phyloP scores from a whole-genome alignment of 2,888 invertebrate genomes.

The Lampropteryx suffumata region DNA sequence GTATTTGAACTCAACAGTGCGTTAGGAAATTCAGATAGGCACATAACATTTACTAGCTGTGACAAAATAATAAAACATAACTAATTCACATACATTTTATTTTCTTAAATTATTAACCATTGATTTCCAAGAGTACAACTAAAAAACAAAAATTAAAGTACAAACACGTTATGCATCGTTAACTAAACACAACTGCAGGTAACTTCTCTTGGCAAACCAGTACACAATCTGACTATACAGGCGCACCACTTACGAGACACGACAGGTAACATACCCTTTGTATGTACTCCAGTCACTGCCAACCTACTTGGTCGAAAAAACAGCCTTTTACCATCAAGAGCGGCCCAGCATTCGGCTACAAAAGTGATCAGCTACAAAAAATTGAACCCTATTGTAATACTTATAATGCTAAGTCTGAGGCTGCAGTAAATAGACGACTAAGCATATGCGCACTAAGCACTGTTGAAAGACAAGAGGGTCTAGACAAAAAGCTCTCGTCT shows the following conservation, averaged over 20 bases:
- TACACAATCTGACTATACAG: constrained; percentile 75
- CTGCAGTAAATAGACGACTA: constrained; percentile 15
- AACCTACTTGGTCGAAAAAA: constrained; percentile 72
- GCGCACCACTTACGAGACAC: constrained; percentile 77
- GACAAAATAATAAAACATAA: constrained; percentile 37
- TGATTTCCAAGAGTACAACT: constrained; percentile 83
- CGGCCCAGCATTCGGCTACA: constrained; percentile 70
- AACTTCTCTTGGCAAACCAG: constrained; percentile 82
- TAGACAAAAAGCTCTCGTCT: no score
- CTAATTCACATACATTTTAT: constrained; percentile 82
- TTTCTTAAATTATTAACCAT: constrained; percentile 83
- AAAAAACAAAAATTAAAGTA: constrained; percentile 84
- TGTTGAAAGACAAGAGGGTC: not conserved
- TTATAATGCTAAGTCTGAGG: constrained; percentile 67
- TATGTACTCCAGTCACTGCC: constrained; percentile 55
- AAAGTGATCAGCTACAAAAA: constrained; percentile 74
- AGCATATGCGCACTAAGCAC: constrained; percentile 5
- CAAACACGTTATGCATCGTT: constrained; percentile 83
- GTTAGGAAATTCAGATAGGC: no score
- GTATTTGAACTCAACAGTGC: no score
- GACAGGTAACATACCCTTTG: constrained; percentile 42
- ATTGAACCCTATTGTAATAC: constrained; percentile 72
- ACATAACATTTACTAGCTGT: not conserved
- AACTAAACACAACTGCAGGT: constrained; percentile 82
- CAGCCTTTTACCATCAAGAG: constrained; percentile 72